phyloP scores from a whole-genome alignment of 2,888 invertebrate species.

The Drosophila rellima region DNA sequence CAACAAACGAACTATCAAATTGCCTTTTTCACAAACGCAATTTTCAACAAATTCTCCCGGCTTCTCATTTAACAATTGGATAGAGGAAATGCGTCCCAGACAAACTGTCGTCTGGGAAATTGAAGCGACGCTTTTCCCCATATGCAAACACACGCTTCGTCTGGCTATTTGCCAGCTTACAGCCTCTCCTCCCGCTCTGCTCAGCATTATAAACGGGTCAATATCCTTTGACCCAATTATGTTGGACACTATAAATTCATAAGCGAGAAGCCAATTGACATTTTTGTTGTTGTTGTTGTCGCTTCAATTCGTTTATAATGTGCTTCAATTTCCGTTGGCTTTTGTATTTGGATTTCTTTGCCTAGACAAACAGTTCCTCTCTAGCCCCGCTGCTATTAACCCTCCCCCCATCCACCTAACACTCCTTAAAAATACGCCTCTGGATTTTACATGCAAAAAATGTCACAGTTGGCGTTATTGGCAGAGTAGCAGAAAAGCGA shows the following conservation, averaged over 20 bases:
- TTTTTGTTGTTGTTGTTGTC: slow-evolving; percentile 37
- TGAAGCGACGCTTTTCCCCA: slow-evolving; percentile 26
- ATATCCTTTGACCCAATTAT: slow-evolving; percentile 84
- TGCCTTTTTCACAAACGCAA: slow-evolving; percentile 23
- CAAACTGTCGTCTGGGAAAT: slow-evolving; percentile 56
- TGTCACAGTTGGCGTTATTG: slow-evolving; percentile 47
- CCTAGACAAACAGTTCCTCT: slow-evolving; percentile 45
- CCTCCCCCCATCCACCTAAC: neutral
- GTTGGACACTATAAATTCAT: slow-evolving; percentile 55
- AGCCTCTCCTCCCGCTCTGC: slow-evolving; percentile 3
- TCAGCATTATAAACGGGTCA: slow-evolving; percentile 69
- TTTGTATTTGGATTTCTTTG: slow-evolving; percentile 50
- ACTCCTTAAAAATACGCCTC: slow-evolving; percentile 61
- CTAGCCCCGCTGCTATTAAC: neutral
- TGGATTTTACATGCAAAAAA: slow-evolving; percentile 58
- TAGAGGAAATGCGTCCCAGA: slow-evolving; percentile 53
- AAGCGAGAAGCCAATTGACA: slow-evolving; percentile 68
- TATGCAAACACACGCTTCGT: slow-evolving; percentile 17
- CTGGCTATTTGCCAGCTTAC: slow-evolving; percentile 53
- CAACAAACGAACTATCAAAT: slow-evolving; percentile 51
- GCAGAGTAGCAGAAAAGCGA: slow-evolving; percentile 1
- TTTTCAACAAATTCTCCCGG: slow-evolving; percentile 15
- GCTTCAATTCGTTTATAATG: slow-evolving; percentile 64
- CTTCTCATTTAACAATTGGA: slow-evolving; percentile 28
- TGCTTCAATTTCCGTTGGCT: slow-evolving; percentile 71